Evolutionary conservation across 2,113 vertebrate species (phyloP).

Genomic region (Mungos mungo): DNA sequence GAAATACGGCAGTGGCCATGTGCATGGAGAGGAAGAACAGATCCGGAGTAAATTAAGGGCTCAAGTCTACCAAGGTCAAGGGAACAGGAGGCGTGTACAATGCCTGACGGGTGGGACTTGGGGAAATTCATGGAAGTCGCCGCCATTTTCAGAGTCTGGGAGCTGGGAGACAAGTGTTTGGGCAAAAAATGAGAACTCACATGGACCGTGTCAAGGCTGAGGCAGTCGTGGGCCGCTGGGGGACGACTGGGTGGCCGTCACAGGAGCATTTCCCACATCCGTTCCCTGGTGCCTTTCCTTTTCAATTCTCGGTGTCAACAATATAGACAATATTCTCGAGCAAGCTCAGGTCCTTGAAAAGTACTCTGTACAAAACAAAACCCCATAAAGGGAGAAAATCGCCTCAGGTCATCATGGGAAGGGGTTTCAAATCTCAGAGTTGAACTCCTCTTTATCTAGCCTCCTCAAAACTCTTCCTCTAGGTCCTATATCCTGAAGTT

Average conservation of each 20-base stretch:
- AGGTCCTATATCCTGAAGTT: background rate
- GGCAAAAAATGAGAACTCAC: background rate
- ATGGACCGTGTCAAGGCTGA: background rate
- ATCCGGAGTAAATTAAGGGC: background rate
- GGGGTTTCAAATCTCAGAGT: background rate
- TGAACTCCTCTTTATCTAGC: background rate
- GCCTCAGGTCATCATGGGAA: too few species aligned
- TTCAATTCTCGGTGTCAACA: background rate
- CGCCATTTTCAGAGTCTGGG: background rate
- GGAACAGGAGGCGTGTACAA: background rate
- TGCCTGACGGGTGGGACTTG: background rate
- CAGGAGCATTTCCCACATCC: background rate
- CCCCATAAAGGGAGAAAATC: background rate
- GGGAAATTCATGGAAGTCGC: background rate
- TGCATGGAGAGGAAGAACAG: background rate
- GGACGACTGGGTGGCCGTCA: too few species aligned
- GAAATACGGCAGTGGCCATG: background rate
- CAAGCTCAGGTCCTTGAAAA: background rate
- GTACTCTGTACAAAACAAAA: background rate
- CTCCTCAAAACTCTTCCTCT: background rate
- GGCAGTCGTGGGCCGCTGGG: background rate
- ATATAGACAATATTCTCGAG: background rate
- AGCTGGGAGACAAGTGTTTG: too few species aligned
- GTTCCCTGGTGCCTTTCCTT: background rate
- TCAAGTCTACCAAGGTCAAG: background rate